Evolutionary conservation across 2,797 vertebrate species (phyloP).

Genomic region (Xenops minutus): DNA sequence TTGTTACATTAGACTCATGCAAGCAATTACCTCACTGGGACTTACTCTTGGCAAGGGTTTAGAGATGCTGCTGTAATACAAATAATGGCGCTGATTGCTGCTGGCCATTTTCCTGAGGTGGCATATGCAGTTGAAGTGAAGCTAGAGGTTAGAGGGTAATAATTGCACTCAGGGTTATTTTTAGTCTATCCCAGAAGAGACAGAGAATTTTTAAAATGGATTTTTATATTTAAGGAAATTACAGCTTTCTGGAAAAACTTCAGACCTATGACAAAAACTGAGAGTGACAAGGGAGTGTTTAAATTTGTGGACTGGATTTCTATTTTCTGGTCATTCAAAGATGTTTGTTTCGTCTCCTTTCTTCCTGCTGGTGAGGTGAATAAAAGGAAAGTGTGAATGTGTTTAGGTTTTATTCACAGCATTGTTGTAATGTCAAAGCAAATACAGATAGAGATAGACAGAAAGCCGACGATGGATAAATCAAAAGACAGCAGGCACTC

Average conservation of each 20-base stretch:
- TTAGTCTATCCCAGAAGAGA: constrained; percentile 24
- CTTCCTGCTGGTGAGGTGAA: neutral
- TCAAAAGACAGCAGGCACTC: neutral
- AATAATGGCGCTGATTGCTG: constrained; percentile 1
- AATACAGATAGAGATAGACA: neutral
- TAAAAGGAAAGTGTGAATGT: constrained; percentile 22
- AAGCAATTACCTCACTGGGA: neutral
- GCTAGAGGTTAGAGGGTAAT: constrained; percentile 46
- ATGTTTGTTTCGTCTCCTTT: neutral
- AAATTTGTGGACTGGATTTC: neutral
- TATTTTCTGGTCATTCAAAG: neutral
- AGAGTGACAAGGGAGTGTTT: neutral
- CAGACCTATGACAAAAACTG: neutral
- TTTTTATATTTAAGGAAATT: constrained; percentile 49
- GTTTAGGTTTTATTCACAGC: constrained; percentile 36
- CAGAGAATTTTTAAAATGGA: neutral
- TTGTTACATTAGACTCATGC: neutral
- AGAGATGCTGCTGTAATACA: constrained; percentile 17
- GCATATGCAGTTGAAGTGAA: neutral
- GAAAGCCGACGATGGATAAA: neutral
- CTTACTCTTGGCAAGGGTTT: neutral
- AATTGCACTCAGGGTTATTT: constrained; percentile 46
- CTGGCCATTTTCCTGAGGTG: constrained; percentile 39
- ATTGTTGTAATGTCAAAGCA: constrained; percentile 1
- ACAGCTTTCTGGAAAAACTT: constrained; percentile 49